Base-by-base conservation (phyloP, 1,140 invertebrate genomes). In the Drosophila obscura region DNA sequence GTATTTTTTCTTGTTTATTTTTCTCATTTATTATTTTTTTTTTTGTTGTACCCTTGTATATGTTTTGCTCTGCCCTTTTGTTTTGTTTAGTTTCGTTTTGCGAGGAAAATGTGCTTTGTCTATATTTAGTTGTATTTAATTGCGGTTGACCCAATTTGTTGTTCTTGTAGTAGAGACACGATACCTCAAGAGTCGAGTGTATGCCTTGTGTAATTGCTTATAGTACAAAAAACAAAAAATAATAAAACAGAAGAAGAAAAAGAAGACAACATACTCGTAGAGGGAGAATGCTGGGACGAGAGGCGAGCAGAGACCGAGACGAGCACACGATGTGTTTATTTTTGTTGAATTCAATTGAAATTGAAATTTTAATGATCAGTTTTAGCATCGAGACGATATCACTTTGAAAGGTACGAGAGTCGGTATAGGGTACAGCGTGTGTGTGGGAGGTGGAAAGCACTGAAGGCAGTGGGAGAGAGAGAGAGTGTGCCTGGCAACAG, bases 111-210 rank as follows among this genome's bases (percentile, higher is more conserved):
- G 74, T 48, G 56, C 68, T 82, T 79, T 79, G 58, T 60, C 80
- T 83, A 76, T 83, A 75, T 83, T 83, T 83, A 83, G 80, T 74
- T 69, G 57, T 83, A 83, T 83, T 39, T 79, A 71, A 84, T 83
- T 83, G 80, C 73, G 75, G 80, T 74, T 83, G 80, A 83, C 80
- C 80, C 72, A 83, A 84, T 83, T 83, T 63, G 64, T 72, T 71
- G 43, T 77, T 77, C 51, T 72, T 77, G 73, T 67, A 64, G 46
- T 44, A 48, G 62, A 62, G 65, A 19, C 44, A 9, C 50, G 35
- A 39, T 39, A 39, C 35, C 35, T 39, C 35, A 5, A 39, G 35
- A 39, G 35, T 39, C 35, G 35, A 39, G 35, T 13, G 35, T 57
- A 22, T 55, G 49, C 49, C 71, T 66, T 55, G 64, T 66, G 63